A percentile compares a stretch with the other conserved stretches of the same genome.
Evolutionary conservation across 2,797 vertebrate genomes (phyloP).

Genomic region (Rhabdomys pumilio): DNA sequence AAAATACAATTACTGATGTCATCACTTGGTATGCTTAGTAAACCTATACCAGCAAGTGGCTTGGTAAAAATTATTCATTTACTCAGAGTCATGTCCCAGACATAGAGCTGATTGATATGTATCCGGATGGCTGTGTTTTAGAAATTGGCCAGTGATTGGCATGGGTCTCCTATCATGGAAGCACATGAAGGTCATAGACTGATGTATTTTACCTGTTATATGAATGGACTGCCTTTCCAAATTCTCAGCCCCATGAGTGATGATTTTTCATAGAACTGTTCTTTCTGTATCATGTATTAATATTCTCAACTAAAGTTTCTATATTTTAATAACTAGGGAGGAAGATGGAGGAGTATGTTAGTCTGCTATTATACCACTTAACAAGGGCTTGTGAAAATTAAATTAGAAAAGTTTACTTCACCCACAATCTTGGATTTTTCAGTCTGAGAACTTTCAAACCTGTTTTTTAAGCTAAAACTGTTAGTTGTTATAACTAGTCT

Average conservation of each 20-base stretch:
- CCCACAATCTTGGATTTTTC: not conserved
- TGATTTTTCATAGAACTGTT: not conserved
- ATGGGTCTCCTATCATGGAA: fast-evolving
- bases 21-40: not conserved
- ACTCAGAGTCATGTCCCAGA: not conserved
- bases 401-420: not conserved
- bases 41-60: not conserved
- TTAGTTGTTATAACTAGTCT: too few species aligned
- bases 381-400: not conserved
- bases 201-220: not conserved
- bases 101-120: not conserved
- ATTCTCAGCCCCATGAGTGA: not conserved
- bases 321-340: not conserved
- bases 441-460: not conserved
- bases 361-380: not conserved
- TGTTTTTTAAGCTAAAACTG: not conserved
- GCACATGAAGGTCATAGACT: too few species aligned
- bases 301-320: too few species aligned
- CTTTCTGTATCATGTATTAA: not conserved
- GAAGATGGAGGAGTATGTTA: fast-evolving
- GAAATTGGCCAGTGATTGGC: not conserved
- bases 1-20: not conserved
- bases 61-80: not conserved
- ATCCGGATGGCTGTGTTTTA: not conserved
- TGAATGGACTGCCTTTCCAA: not conserved